Percentiles rank a stretch among this genome's conserved stretches.
These are phyloP conservation scores for Pongo abelii DNA, from an alignment of 2,113 vertebrate genomes.

Conservation along the genomic window DNA sequence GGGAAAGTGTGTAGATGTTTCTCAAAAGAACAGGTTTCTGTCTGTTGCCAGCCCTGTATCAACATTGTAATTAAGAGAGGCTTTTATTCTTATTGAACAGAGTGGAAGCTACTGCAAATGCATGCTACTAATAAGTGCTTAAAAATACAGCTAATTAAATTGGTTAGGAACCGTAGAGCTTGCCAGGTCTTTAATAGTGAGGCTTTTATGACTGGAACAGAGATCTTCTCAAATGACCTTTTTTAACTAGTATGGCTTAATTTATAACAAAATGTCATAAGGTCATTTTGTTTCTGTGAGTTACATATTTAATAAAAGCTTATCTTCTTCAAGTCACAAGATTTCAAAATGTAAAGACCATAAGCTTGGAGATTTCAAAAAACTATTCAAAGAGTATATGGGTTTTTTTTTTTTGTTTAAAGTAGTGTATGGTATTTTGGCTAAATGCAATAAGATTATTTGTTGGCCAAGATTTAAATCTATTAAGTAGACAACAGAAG, in stretches of 20 bases:
- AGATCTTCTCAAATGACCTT: conserved; percentile 30
- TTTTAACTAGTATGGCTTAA: not conserved
- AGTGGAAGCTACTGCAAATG: conserved; percentile 54
- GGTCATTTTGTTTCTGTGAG: conserved; percentile 25
- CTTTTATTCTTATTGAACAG: conserved; percentile 62
- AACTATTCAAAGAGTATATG: not conserved
- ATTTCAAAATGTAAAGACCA: not conserved
- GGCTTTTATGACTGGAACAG: conserved; percentile 54
- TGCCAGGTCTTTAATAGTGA: conserved; percentile 68
- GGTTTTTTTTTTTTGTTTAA: not conserved
- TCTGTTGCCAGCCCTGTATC: conserved; percentile 61
- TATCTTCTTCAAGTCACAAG: not conserved
- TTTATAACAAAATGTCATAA: conserved; percentile 33
- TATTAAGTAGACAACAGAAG: not conserved
- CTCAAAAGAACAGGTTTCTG: conserved; percentile 51
- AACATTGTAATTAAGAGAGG: conserved; percentile 69
- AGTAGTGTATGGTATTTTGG: not conserved
- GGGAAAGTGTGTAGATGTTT: conserved; percentile 74
- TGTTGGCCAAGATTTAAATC: not conserved
- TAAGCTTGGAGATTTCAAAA: not conserved
- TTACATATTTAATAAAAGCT: conserved; percentile 45
- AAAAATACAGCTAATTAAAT: conserved; percentile 80
- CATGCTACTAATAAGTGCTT: conserved; percentile 69
- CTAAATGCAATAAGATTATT: conserved; percentile 4
- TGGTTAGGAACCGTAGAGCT: conserved; percentile 46